A percentile compares a stretch with the other conserved stretches of the same genome.
phyloP scores from a whole-genome alignment of 2,113 vertebrate genomes.

The Clarias batrachus region DNA sequence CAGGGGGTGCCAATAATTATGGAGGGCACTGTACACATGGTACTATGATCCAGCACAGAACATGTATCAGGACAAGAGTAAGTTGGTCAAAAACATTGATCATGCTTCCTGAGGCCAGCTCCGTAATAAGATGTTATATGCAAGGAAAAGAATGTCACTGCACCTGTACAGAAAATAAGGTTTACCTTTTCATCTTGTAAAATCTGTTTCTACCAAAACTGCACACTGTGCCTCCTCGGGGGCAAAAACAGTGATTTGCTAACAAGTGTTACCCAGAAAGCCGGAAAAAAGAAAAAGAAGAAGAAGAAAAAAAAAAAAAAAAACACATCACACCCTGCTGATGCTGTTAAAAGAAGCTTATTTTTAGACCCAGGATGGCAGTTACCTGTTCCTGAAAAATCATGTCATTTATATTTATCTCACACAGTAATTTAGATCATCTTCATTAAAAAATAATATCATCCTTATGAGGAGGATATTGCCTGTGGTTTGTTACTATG shows the following conservation, averaged over 20 bases:
- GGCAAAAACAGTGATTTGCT: neutral
- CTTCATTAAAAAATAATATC: neutral
- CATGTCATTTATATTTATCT: slow-evolving; percentile 14
- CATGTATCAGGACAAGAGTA: too few relatives aligned
- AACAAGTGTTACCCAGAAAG: neutral
- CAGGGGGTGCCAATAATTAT: too few relatives aligned
- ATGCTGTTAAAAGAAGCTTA: slow-evolving; percentile 7
- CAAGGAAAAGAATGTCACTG: neutral
- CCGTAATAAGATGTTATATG: neutral
- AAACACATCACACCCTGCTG: neutral
- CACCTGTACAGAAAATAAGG: neutral
- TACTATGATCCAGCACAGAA: too few relatives aligned
- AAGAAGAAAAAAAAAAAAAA: too few relatives aligned
- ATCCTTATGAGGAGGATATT: neutral
- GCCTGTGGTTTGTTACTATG: neutral
- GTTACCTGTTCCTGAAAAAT: neutral
- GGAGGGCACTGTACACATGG: too few relatives aligned
- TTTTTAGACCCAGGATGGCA: neutral
- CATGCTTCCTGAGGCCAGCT: neutral
- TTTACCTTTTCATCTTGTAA: neutral
- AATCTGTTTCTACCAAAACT: neutral
- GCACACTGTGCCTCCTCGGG: neutral
- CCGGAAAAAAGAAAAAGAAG: neutral
- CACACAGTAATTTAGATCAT: neutral
- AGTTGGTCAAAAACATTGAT: neutral